A percentile compares a stretch with the other conserved stretches of the same genome.
Evolutionary conservation across 2,888 invertebrate genomes (phyloP).

Genomic region (Chymomyza caudatula): DNA sequence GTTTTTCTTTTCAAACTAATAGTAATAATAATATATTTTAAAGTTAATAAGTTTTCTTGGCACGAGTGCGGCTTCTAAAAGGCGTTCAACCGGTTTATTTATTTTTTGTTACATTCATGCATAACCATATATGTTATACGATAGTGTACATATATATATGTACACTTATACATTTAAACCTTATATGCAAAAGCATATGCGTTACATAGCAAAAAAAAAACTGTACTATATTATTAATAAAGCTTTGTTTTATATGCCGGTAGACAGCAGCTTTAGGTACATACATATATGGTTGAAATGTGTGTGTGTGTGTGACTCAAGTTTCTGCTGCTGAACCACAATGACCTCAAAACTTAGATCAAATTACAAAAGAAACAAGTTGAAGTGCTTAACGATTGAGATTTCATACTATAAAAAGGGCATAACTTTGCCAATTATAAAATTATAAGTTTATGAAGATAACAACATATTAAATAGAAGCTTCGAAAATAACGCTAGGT

Average conservation of each 20-base stretch:
- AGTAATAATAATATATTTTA: too few relatives aligned
- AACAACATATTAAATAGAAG: too few relatives aligned
- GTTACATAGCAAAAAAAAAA: constrained; percentile 20
- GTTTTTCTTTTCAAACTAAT: too few relatives aligned
- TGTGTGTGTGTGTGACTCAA: not conserved
- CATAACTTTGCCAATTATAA: not conserved
- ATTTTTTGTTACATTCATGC: not conserved
- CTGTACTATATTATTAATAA: constrained; percentile 31
- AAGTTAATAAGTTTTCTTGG: too few relatives aligned
- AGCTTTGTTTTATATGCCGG: constrained; percentile 25
- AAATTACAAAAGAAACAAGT: constrained; percentile 11
- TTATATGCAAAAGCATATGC: constrained; percentile 29
- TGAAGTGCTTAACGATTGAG: not conserved
- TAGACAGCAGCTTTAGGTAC: not conserved
- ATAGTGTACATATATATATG: too few relatives aligned
- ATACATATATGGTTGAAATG: not conserved
- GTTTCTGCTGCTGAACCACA: constrained; percentile 14
- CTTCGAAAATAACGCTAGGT: too few relatives aligned
- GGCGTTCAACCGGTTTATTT: not conserved
- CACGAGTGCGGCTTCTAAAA: not conserved
- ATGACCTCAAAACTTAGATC: constrained; percentile 26
- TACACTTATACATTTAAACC: not conserved
- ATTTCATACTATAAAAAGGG: not conserved
- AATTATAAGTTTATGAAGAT: too few relatives aligned
- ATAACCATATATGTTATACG: not conserved